Evolutionary conservation across 2,888 invertebrate species (phyloP), one percentile per base, ranked within the genome.

Genomic region (Ochropleura leucogaster): DNA sequence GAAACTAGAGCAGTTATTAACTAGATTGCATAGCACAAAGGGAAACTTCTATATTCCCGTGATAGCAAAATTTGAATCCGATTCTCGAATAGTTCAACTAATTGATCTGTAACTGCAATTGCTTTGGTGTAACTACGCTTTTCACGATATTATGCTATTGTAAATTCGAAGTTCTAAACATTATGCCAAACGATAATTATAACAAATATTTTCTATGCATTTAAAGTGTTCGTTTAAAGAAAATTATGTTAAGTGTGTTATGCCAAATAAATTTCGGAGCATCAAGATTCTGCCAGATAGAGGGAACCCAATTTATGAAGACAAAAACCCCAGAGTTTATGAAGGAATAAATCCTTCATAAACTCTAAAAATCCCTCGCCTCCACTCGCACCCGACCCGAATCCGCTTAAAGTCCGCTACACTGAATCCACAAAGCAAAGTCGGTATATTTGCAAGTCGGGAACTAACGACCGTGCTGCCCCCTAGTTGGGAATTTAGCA

Each of bases 401-500:
- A 81, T 68, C 59, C 69, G 76, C 64, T 80, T 76, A 63, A 70
- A 71, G 30, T 66, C 57, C 71, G 63, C 78, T 70, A 68, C 16
- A 65, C 60, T 63, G 72, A 70, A 69, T 70, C 73, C 62, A 69
- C 78, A 84, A 83, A 79, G 67, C 67, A 64, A 72, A 69, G 73
- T 76, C 51, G 18, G 72, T 73, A 72, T 77, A 76, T 83, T 75
- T 74, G 73, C 68, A 74, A 77, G 72, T 77, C 79, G 59, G 40
- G 20, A 73, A 70, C 75, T 64, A 78, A 82, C 80, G 77, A 77
- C 74, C 72, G 68, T 60, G 64, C 66, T 68, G 83, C 72, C 79
- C 70, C 20, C 82, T 79, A 42, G 67, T 59, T 44, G 60, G n/a
- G 73, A 77, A 65, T 84, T 85, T 70, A 78, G 74, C 72, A 78